phyloP scores from a whole-genome alignment of 2,888 invertebrate genomes.

The Thymelicus lineola region DNA sequence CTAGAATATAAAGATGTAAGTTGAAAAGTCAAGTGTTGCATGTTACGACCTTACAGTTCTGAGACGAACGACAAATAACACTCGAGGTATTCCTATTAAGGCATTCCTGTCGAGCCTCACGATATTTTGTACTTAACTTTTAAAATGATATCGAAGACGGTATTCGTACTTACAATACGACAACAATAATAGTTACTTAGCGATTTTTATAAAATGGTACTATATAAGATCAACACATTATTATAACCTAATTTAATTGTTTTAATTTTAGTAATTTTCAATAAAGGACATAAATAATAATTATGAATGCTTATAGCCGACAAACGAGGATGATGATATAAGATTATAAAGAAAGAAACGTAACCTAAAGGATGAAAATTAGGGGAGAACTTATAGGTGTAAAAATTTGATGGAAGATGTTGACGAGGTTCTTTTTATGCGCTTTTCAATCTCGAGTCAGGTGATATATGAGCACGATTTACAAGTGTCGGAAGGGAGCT shows the following conservation, averaged over 20 bases:
- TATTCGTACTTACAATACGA: not conserved
- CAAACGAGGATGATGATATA: too few species aligned
- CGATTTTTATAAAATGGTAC: not conserved
- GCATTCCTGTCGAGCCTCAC: not conserved
- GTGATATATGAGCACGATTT: conserved; percentile 49
- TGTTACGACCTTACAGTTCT: not conserved
- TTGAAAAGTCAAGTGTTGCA: not conserved
- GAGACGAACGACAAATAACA: not conserved
- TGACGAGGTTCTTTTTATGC: conserved; percentile 41
- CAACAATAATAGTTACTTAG: not conserved
- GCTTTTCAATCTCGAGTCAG: conserved; percentile 39
- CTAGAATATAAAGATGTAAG: not conserved
- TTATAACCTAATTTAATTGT: too few species aligned
- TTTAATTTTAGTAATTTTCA: too few species aligned
- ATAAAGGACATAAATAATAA: too few species aligned
- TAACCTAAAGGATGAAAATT: too few species aligned
- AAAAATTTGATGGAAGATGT: conserved; percentile 5
- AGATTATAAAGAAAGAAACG: too few species aligned
- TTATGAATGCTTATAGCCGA: too few species aligned
- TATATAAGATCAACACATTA: too few species aligned
- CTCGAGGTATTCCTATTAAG: conserved; percentile 8
- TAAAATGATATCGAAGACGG: not conserved
- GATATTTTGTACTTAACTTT: not conserved
- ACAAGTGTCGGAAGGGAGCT: conserved; percentile 43
- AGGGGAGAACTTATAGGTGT: too few species aligned